Evolutionary conservation across 2,888 invertebrate genomes (phyloP).

Genomic region (Drosophila mettleri): DNA sequence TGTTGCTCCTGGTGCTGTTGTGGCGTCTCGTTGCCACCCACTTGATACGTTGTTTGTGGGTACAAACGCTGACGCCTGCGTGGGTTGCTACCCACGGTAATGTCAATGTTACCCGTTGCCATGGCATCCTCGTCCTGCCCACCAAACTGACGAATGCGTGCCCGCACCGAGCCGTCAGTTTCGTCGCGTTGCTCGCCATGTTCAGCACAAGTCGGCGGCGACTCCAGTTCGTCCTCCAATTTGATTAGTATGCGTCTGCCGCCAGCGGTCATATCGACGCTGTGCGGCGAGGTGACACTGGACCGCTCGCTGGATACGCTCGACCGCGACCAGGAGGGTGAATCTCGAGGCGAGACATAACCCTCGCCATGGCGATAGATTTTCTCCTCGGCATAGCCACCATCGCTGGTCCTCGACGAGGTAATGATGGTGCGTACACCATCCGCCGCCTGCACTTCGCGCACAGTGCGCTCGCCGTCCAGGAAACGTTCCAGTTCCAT

Average conservation of each 20-base stretch:
- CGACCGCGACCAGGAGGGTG: constrained; percentile 74
- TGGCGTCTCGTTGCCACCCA: constrained; percentile 74
- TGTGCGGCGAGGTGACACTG: constrained; percentile 78
- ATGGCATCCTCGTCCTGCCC: constrained; percentile 69
- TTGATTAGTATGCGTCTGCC: constrained; percentile 82
- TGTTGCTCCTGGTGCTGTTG: constrained; percentile 52
- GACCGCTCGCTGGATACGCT: constrained; percentile 74
- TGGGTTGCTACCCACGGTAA: constrained; percentile 82
- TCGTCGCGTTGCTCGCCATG: constrained; percentile 60
- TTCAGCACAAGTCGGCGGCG: constrained; percentile 9
- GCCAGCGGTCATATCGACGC: constrained; percentile 82
- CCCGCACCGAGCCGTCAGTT: constrained; percentile 73
- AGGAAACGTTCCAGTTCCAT: constrained; percentile 86
- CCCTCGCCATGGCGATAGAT: constrained; percentile 82
- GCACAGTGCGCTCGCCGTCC: constrained; percentile 89
- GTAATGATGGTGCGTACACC: constrained; percentile 84
- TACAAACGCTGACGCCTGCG: constrained; percentile 69
- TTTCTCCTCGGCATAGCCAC: constrained; percentile 81
- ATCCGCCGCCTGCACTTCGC: constrained; percentile 86
- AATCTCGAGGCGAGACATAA: constrained; percentile 78
- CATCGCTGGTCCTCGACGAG: constrained; percentile 81
- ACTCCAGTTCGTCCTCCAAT: constrained; percentile 71
- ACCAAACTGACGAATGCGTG: constrained; percentile 69
- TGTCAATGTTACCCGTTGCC: constrained; percentile 83
- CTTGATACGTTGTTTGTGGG: constrained; percentile 72